Evolutionary conservation across 2,888 invertebrate species (phyloP), one percentile per base, ranked within the genome.

Genomic region (Eristalis tenax): DNA sequence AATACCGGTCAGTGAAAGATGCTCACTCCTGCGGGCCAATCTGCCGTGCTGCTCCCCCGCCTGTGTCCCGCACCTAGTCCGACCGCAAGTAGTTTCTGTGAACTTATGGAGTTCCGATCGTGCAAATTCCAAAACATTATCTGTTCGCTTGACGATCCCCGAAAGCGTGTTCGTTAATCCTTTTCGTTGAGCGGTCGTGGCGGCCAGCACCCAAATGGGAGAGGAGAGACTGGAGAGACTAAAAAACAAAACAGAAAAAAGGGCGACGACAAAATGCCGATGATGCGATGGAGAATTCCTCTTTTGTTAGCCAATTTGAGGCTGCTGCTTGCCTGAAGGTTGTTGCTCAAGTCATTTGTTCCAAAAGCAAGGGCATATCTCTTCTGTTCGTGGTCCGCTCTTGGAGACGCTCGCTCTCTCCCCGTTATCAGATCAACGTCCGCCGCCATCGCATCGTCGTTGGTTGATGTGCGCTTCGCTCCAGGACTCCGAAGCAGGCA

Each of bases 261-360:
- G 18, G 50, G 50, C 50, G 50, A 50, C 18, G 50, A 50, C 50
- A 70, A 40, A 50, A 73, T 63, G 22, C 57, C 18, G 8, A n/a
- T n/a, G n/a, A n/a, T 50, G 50, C 68, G 68, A 71, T 56, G 18
- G 65, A 78, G 83, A 80, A 87, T 87, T 87, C 83, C 65, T 78
- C 77, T 79, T 78, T 87, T 83, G 83, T 83, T 87, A 66, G 70
- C 61, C 86, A 75, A 69, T 69, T 75, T 66, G 40, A 66, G 66
- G 35, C 15, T 35, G 77, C 63, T 65, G 15, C 57, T 38, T n/a
- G 83, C 87, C 87, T 70, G 79, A 83, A 87, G 87, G 87, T 83
- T 87, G 83, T 69, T 83, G 79, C 80, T 80, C 64, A 87, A 87
- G 83, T 87, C 87, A 87, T 87, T 87, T 87, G 87, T 87, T 87